A percentile compares a stretch with the other conserved stretches of the same genome.
phyloP scores from a whole-genome alignment of 2,113 vertebrate genomes.

The Coregonus clupeaformis region DNA sequence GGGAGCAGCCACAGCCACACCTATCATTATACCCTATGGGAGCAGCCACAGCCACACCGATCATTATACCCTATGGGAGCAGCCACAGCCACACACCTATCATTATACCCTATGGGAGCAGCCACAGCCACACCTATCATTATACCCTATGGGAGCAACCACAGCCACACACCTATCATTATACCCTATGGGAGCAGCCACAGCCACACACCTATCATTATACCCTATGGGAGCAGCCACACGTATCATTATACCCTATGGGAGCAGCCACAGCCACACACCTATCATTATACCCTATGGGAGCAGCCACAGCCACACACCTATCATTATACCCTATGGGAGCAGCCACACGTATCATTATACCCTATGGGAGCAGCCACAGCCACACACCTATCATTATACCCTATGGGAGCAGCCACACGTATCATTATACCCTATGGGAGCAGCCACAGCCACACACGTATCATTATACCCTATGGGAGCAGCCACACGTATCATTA shows the following conservation, averaged over 20 bases:
- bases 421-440: too few species aligned
- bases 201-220: constrained; percentile 40
- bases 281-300: too few species aligned
- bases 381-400: too few species aligned
- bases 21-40: constrained; percentile 32
- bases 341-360: constrained; percentile 46
- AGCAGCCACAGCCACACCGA: too few species aligned
- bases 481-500: constrained; percentile 46
- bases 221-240: background rate
- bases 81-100: constrained; percentile 28
- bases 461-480: too few species aligned
- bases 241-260: constrained; percentile 40
- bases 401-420: constrained; percentile 45
- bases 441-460: constrained; percentile 41
- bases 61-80: constrained; percentile 32
- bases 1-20: too few species aligned
- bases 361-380: constrained; percentile 46
- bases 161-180: constrained; percentile 42
- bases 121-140: constrained; percentile 41
- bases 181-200: too few species aligned
- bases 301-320: constrained; percentile 41
- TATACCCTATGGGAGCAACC: background rate
- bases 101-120: constrained; percentile 24
- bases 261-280: constrained; percentile 42
- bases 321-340: too few species aligned